Evolutionary conservation across 2,113 vertebrate genomes (phyloP).

Genomic region (Nothoprocta pentlandii): DNA sequence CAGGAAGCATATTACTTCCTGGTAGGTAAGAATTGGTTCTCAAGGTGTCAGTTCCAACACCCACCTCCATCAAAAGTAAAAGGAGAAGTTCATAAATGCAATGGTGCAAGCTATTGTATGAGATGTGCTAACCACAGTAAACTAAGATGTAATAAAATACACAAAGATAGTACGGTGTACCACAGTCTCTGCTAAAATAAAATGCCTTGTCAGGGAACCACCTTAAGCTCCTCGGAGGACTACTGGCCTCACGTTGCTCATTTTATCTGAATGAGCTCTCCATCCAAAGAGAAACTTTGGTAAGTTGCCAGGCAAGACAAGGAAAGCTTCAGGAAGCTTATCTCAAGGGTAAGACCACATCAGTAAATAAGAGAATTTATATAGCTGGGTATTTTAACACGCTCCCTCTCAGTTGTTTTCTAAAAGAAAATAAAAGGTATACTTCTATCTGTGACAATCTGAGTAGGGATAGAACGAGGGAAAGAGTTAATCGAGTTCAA

Average conservation of each 20-base stretch:
- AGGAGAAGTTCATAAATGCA: background rate
- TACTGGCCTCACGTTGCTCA: background rate
- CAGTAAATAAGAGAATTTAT: background rate
- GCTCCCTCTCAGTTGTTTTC: background rate
- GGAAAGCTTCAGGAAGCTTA: background rate
- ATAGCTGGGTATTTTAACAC: background rate
- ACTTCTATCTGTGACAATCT: background rate
- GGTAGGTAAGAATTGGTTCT: background rate
- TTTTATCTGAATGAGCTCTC: background rate
- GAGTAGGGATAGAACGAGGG: background rate
- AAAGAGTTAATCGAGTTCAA: background rate
- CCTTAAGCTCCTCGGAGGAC: background rate
- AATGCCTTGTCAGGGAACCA: background rate
- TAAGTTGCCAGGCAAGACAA: background rate
- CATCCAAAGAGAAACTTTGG: background rate
- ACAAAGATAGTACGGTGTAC: background rate
- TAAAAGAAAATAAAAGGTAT: background rate
- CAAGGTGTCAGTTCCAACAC: background rate
- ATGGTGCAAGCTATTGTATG: background rate
- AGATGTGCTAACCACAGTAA: background rate
- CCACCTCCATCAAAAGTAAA: background rate
- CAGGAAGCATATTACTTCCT: background rate
- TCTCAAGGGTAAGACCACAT: background rate
- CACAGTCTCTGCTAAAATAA: background rate
- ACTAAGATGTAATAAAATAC: background rate